Evolutionary conservation across 2,888 invertebrate species (phyloP), one percentile per base, ranked within the genome.

Genomic region (Lordiphosa andalusiaca): DNA sequence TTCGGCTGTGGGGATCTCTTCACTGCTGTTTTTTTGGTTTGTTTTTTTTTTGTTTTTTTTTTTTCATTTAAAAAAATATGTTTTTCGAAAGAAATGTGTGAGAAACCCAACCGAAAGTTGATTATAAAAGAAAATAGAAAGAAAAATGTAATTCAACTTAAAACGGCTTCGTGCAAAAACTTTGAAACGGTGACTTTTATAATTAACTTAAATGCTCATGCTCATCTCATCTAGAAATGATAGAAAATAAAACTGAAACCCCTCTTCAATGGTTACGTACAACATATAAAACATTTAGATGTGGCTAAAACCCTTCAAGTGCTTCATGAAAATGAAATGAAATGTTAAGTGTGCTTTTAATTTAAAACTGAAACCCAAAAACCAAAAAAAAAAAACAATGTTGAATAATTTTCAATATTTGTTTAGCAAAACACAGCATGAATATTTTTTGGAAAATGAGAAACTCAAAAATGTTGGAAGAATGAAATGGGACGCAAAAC

Each of bases 1-100:
- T 96, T 96, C 92, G 91, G 91, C 90, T 91, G 92, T 90, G 92
- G 92, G 90, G 92, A 92, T 91, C 92, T 91, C 90, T 92, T 92
- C 91, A 92, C 90, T 84, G 90, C 88, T 89, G 85, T 57, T 57
- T 67, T 53, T 53, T 44, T 71, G 54, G 54, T 51, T 52, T 69
- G 56, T 23, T 64, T 10, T 47, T 59, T 51, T 60, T n/a, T n/a
- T 89, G 85, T 57, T 57, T 67, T 53, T 53, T 44, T 71, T 64
- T 10, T 47, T 59, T 51, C 58, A 56, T 63, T 69, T 58, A 52
- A 54, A 67, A 67, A 62, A 54, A 60, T 64, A 48, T 62, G 67
- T 69, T 63, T 63, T 21, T 21, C 5, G 13, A 44, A 33, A 33
- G 21, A 65, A 66, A 40, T 67, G 33, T 67, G 67, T 49, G 59